phyloP scores from a whole-genome alignment of 2,113 vertebrate species.

The Balaeniceps rex region DNA sequence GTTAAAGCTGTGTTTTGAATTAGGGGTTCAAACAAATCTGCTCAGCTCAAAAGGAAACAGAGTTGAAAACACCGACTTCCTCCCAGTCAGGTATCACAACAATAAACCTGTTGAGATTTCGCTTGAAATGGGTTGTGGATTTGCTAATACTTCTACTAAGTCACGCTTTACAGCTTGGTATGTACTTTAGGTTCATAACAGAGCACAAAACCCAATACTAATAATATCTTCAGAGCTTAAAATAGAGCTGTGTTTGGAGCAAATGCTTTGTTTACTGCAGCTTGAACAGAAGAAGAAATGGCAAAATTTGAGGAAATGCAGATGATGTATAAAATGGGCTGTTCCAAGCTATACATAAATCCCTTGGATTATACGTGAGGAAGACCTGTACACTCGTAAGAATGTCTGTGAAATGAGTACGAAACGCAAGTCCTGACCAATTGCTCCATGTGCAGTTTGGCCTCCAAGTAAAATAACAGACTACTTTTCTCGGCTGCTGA shows the following conservation, averaged over 20 bases:
- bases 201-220: neutral
- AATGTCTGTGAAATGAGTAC: neutral
- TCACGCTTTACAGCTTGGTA: neutral
- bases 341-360: neutral
- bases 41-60: neutral
- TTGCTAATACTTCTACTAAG: neutral
- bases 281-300: neutral
- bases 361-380: neutral
- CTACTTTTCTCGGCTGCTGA: slow-evolving; percentile 1
- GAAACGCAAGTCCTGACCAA: neutral
- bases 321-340: neutral
- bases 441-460: neutral
- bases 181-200: neutral
- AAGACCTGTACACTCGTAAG: neutral
- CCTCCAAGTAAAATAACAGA: neutral
- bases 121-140: neutral
- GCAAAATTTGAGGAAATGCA: neutral
- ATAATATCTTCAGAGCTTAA: neutral
- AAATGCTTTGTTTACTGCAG: neutral
- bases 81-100: neutral
- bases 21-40: neutral
- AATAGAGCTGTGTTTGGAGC: fast-evolving
- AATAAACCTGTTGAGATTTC: neutral
- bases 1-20: slow-evolving; percentile 17
- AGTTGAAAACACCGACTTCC: neutral